A percentile compares a stretch with the other conserved stretches of the same genome.
Evolutionary conservation across 2,113 vertebrate genomes (phyloP).

Genomic region (Clarias macrocephalus): DNA sequence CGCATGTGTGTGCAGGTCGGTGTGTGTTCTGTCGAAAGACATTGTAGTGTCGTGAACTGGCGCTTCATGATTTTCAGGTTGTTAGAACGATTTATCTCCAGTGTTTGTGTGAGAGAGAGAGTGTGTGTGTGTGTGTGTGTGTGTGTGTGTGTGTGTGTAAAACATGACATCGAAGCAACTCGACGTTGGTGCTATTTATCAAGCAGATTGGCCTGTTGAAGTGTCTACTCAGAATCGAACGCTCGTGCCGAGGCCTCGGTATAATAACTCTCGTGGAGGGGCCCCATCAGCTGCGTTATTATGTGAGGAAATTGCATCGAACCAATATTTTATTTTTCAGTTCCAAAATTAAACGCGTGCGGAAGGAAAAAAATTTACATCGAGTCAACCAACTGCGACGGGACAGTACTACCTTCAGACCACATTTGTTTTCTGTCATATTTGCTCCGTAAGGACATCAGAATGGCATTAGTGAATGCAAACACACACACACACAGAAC

Average conservation of each 20-base stretch:
- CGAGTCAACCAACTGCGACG: conserved; percentile 11
- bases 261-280: conserved; percentile 27
- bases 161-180: conserved; percentile 17
- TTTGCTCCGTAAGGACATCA: neutral
- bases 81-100: conserved; percentile 43
- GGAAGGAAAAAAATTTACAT: neutral
- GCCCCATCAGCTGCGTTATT: conserved; percentile 36
- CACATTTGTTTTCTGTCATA: conserved; percentile 14
- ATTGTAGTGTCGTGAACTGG: conserved; percentile 47
- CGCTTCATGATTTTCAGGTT: conserved; percentile 56
- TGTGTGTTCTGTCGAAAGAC: conserved; percentile 56
- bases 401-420: neutral
- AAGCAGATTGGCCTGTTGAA: conserved; percentile 41
- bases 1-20: conserved; percentile 23
- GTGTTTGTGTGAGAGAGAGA: too few species aligned
- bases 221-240: conserved; percentile 38
- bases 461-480: neutral
- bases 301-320: conserved; percentile 36
- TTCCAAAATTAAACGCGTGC: conserved; percentile 19
- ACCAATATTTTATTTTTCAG: conserved; percentile 45
- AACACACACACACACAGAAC: conserved; percentile 1
- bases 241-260: conserved; percentile 36
- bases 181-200: conserved; percentile 38
- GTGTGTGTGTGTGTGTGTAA: neutral
- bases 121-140: neutral